Conservation (phyloP, 53 echinoderm and acorn worm species). For the Luidia sarsii region DNA sequence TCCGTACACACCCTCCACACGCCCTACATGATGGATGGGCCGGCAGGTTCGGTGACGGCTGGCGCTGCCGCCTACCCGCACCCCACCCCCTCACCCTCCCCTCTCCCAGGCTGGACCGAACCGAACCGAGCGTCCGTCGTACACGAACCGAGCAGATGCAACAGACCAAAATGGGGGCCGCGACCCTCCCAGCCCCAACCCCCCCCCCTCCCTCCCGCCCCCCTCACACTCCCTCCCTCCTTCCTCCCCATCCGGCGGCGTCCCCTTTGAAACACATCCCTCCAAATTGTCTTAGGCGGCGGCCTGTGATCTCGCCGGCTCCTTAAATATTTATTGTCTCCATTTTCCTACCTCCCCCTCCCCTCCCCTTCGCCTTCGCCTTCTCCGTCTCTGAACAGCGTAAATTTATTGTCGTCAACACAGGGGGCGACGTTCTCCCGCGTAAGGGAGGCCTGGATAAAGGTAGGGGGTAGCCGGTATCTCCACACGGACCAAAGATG, state of each 20-base stretch:
- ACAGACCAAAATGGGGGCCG: too few relatives aligned
- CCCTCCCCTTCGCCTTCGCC: not conserved
- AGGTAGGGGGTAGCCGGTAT: not conserved
- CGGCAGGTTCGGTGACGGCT: too few relatives aligned
- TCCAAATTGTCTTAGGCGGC: conserved; percentile 48
- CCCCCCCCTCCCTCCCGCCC: not conserved
- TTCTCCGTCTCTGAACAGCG: not conserved
- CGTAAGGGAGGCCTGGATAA: not conserved
- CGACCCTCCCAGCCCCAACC: not conserved
- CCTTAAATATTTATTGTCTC: conserved; percentile 58
- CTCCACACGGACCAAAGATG: not conserved
- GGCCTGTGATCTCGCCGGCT: conserved; percentile 53
- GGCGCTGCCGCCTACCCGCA: too few relatives aligned
- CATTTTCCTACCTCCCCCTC: conserved; percentile 6
- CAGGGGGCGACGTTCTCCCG: not conserved
- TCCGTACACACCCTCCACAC: too few relatives aligned
- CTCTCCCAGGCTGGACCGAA: not conserved
- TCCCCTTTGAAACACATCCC: conserved; percentile 49
- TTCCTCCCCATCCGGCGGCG: not conserved
- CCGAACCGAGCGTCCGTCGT: not conserved
- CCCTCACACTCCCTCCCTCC: not conserved
- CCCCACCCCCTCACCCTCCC: too few relatives aligned
- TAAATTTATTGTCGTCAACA: not conserved
- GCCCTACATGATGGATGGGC: too few relatives aligned
- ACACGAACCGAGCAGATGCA: conserved; percentile 16